A percentile compares a stretch with the other conserved stretches of the same genome.
These are phyloP conservation scores for Coccyzus lansbergi DNA, from an alignment of 2,797 vertebrate genomes.

Conservation along the genomic window DNA sequence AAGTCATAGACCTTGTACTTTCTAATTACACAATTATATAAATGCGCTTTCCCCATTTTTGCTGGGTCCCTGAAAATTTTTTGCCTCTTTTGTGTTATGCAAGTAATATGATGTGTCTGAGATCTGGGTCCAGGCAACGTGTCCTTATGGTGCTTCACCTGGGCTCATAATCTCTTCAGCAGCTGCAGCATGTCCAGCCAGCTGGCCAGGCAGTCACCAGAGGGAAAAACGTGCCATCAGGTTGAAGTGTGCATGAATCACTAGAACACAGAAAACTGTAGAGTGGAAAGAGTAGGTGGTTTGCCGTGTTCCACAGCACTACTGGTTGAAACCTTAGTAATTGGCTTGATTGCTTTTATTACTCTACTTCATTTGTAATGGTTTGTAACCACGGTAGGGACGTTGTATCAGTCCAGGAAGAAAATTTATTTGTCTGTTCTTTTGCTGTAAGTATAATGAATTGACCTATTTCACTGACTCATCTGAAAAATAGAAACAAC, in stretches of 20 bases:
- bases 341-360: neutral
- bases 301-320: neutral
- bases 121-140: fast-evolving
- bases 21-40: neutral
- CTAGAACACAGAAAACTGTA: too few species aligned
- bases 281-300: neutral
- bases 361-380: neutral
- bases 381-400: neutral
- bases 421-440: neutral
- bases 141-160: neutral
- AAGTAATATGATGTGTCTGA: too few species aligned
- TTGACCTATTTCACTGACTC: neutral
- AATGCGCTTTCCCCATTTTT: neutral
- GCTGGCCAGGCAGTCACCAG: neutral
- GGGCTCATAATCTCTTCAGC: neutral
- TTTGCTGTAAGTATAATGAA: neutral
- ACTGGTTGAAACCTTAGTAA: neutral
- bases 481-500: neutral
- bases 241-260: too few species aligned
- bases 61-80: neutral
- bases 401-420: neutral
- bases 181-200: fast-evolving
- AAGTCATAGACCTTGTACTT: neutral
- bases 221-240: neutral
- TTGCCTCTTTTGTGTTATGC: neutral